Conservation (phyloP, 2,113 vertebrate genomes). For the Odocoileus hemionus region DNA sequence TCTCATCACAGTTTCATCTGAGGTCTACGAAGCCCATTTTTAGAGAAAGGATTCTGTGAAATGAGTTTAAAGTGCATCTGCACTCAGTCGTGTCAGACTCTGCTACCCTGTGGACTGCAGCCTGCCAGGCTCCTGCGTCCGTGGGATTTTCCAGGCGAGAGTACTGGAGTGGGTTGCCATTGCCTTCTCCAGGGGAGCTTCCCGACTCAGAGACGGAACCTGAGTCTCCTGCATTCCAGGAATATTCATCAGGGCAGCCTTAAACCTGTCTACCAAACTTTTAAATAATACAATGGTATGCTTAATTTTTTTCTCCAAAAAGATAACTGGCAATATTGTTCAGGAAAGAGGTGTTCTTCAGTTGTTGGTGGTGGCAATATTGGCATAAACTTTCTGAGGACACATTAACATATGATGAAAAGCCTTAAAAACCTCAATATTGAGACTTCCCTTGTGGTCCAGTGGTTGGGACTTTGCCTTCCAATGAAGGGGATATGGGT, state of each 20-base stretch:
- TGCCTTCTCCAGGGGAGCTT: neutral
- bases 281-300: neutral
- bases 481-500: neutral
- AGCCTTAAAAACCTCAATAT: neutral
- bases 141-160: neutral
- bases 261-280: neutral
- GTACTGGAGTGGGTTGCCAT: neutral
- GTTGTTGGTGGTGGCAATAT: neutral
- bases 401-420: neutral
- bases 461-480: neutral
- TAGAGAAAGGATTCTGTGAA: neutral
- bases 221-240: neutral
- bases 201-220: neutral
- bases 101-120: neutral
- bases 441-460: neutral
- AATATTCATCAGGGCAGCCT: neutral
- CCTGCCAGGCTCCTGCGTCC: neutral
- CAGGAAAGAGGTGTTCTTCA: neutral
- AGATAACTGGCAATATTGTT: neutral
- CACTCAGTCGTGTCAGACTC: neutral
- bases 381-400: neutral
- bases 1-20: neutral
- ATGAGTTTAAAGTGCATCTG: neutral
- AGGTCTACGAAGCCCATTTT: neutral
- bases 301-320: neutral